phyloP scores from a whole-genome alignment of 2,797 vertebrate genomes.

The Anabas testudineus region DNA sequence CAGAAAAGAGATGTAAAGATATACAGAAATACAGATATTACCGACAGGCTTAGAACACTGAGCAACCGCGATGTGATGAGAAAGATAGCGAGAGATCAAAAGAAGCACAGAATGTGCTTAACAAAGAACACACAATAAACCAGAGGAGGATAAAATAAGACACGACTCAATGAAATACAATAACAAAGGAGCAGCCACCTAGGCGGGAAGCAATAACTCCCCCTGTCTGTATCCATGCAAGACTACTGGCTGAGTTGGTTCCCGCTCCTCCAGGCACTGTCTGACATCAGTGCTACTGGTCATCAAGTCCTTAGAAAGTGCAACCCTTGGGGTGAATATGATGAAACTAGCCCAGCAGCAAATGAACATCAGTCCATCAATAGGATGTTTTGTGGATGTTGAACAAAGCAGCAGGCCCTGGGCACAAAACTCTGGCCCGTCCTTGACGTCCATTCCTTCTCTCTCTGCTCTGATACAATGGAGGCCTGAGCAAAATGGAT shows the following conservation, averaged over 20 bases:
- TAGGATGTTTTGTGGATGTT: slow-evolving; percentile 19
- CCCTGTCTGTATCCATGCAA: slow-evolving; percentile 13
- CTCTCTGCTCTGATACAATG: slow-evolving; percentile 56
- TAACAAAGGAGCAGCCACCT: slow-evolving; percentile 25
- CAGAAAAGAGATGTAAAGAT: slow-evolving; percentile 47
- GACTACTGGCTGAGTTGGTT: slow-evolving; percentile 26
- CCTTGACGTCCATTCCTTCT: slow-evolving; percentile 63
- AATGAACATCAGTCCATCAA: slow-evolving; percentile 23
- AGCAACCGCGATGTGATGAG: slow-evolving; percentile 48
- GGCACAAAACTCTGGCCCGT: slow-evolving; percentile 49
- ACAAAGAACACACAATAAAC: slow-evolving; percentile 56
- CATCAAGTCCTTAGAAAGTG: slow-evolving; percentile 8
- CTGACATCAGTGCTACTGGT: slow-evolving; percentile 32
- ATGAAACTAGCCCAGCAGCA: slow-evolving; percentile 27
- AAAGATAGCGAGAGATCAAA: slow-evolving; percentile 64
- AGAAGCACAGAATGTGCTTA: slow-evolving; percentile 55
- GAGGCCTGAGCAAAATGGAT: slow-evolving; percentile 68
- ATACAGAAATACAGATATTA: slow-evolving; percentile 29
- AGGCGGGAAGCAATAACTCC: slow-evolving; percentile 26
- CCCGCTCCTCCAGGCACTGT: slow-evolving; percentile 39
- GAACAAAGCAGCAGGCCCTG: slow-evolving; percentile 39
- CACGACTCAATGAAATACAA: slow-evolving; percentile 35
- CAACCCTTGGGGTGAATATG: slow-evolving; percentile 10
- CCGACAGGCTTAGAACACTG: slow-evolving; percentile 37
- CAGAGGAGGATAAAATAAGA: slow-evolving; percentile 1